Conservation (phyloP, 2,113 vertebrate species). For the Ceratotherium simum region DNA sequence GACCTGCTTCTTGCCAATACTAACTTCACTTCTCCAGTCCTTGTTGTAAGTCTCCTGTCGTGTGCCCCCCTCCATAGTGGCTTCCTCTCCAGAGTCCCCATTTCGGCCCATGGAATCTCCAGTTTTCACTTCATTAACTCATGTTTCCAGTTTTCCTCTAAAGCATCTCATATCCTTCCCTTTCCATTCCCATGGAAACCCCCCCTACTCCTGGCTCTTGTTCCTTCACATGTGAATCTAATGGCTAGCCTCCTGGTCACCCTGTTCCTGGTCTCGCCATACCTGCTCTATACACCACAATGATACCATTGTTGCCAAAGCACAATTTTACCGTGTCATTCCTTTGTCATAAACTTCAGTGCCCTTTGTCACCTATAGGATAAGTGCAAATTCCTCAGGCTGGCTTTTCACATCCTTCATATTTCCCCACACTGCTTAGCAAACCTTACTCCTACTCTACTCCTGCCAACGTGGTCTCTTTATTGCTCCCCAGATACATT, state of each 20-base stretch:
- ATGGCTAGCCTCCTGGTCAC: background rate
- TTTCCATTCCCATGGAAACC: background rate
- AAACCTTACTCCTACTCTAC: background rate
- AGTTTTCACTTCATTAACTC: slow-evolving; percentile 14
- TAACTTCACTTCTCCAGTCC: background rate
- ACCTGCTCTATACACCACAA: background rate
- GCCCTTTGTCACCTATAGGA: slow-evolving; percentile 48
- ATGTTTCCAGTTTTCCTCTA: background rate
- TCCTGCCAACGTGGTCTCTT: slow-evolving; percentile 19
- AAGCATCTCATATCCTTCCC: background rate
- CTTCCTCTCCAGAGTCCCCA: background rate
- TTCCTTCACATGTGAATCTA: background rate
- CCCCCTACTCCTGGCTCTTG: background rate
- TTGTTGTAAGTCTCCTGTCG: background rate
- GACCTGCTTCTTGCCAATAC: background rate
- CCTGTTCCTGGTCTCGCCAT: background rate
- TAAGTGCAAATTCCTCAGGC: slow-evolving; percentile 16
- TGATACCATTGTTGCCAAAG: background rate
- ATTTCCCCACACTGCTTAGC: slow-evolving; percentile 1
- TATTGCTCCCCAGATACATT: background rate
- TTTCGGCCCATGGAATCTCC: background rate
- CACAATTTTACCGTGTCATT: slow-evolving; percentile 16
- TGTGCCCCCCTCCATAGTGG: background rate
- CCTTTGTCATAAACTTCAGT: background rate
- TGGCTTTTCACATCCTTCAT: slow-evolving; percentile 47